Evolutionary conservation across 2,113 vertebrate species (phyloP).

Genomic region (Crypturellus undulatus): DNA sequence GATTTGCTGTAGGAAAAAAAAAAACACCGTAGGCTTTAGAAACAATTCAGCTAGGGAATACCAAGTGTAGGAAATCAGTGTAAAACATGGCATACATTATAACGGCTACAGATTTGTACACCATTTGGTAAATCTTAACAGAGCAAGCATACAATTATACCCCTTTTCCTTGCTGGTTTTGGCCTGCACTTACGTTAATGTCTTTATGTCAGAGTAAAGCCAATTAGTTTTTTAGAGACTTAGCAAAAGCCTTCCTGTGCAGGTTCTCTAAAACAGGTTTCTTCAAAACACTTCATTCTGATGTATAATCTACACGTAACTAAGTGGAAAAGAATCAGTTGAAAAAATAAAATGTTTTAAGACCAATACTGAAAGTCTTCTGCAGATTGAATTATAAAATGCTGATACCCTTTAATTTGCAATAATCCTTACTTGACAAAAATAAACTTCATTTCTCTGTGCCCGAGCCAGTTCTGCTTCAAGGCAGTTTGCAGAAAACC

Average conservation of each 20-base stretch:
- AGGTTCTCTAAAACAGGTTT: neutral
- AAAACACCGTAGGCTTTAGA: conserved; percentile 59
- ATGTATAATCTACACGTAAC: neutral
- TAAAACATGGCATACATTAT: conserved; percentile 52
- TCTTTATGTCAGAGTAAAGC: neutral
- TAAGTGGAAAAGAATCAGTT: neutral
- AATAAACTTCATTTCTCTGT: neutral
- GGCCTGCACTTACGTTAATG: neutral
- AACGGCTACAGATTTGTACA: conserved; percentile 14
- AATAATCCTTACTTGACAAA: neutral
- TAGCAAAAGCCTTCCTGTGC: neutral
- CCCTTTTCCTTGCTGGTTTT: neutral
- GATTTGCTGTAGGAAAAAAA: conserved; percentile 68
- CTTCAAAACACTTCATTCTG: neutral
- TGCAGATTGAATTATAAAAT: neutral
- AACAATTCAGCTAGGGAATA: conserved; percentile 68
- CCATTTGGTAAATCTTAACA: neutral
- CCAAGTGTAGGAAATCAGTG: conserved; percentile 64
- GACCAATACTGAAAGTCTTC: neutral
- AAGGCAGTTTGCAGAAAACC: neutral
- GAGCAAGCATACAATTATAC: neutral
- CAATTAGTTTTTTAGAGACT: neutral
- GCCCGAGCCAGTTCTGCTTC: neutral
- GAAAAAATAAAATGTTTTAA: neutral
- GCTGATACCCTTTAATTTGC: neutral